Evolutionary conservation across 2,888 invertebrate genomes (phyloP).

Genomic region (Phymatocera aterrima): DNA sequence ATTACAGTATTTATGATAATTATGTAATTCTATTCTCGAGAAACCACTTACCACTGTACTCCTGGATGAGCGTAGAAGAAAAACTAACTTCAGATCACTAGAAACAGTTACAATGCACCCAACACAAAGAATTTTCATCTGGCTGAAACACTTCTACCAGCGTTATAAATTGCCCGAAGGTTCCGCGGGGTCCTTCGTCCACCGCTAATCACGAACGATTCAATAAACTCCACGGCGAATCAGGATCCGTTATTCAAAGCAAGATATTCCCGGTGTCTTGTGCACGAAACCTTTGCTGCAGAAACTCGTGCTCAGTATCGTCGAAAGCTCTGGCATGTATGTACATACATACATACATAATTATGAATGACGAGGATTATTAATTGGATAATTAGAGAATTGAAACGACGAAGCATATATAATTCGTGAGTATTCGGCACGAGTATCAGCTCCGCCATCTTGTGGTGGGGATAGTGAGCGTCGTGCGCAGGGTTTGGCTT

Average conservation of each 20-base stretch:
- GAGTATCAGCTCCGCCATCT: not conserved
- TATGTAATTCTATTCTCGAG: constrained; percentile 24
- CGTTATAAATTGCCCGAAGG: not conserved
- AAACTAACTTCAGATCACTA: not conserved
- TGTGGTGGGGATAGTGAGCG: constrained; percentile 3
- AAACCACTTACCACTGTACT: constrained; percentile 16
- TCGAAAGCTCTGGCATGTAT: not conserved
- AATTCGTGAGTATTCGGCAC: not conserved
- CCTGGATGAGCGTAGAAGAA: not conserved
- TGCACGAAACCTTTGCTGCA: not conserved
- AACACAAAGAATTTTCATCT: not conserved
- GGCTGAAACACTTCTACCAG: not conserved
- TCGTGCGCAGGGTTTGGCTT: constrained; percentile 1
- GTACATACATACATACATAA: too few relatives aligned
- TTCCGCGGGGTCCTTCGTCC: not conserved
- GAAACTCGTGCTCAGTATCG: not conserved
- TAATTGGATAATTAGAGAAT: not conserved
- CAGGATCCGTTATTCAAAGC: constrained; percentile 1
- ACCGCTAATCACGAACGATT: not conserved
- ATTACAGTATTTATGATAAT: not conserved
- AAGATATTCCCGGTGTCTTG: not conserved
- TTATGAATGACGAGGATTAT: not conserved
- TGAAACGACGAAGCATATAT: not conserved
- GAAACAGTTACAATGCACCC: not conserved
- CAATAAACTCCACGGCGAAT: not conserved